Percentiles rank a stretch among this genome's conserved stretches.
These are phyloP conservation scores for Limnephilus auricula DNA, from an alignment of 2,888 invertebrate species.

Conservation along the genomic window DNA sequence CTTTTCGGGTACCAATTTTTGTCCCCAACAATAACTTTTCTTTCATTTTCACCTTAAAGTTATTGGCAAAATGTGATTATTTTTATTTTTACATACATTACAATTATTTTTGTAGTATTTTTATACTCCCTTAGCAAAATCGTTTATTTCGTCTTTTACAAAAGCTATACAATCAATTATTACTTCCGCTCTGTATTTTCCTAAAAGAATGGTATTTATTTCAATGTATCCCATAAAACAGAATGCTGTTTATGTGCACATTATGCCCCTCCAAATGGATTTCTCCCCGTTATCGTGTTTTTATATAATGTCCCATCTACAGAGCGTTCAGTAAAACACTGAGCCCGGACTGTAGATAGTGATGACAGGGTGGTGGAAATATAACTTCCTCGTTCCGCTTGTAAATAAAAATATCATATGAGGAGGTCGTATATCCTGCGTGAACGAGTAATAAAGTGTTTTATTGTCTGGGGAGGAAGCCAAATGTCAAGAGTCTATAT, in stretches of 20 bases:
- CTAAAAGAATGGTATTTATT: not conserved
- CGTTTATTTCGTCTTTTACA: not conserved
- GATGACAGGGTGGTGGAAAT: conserved; percentile 34
- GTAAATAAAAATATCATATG: conserved; percentile 42
- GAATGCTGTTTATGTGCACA: not conserved
- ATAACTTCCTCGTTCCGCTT: conserved; percentile 30
- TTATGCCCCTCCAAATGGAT: not conserved
- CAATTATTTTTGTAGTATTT: not conserved
- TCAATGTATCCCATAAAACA: not conserved
- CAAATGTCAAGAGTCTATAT: not conserved
- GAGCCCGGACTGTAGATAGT: conserved; percentile 13
- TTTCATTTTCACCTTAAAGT: too few species aligned
- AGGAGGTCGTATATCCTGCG: conserved; percentile 23
- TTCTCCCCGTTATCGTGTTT: not conserved
- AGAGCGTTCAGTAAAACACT: not conserved
- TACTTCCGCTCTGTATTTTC: not conserved
- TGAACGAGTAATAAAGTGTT: conserved; percentile 5
- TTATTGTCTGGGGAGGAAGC: conserved; percentile 14
- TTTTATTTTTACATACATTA: too few species aligned
- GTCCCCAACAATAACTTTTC: too few species aligned
- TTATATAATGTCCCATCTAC: not conserved
- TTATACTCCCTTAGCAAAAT: not conserved
- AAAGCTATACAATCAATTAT: not conserved
- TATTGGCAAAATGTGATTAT: too few species aligned
- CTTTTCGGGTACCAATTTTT: too few species aligned